These are phyloP conservation scores for Adelognathus sp. DNA, from an alignment of 2,888 invertebrate species.

Conservation along the genomic window DNA sequence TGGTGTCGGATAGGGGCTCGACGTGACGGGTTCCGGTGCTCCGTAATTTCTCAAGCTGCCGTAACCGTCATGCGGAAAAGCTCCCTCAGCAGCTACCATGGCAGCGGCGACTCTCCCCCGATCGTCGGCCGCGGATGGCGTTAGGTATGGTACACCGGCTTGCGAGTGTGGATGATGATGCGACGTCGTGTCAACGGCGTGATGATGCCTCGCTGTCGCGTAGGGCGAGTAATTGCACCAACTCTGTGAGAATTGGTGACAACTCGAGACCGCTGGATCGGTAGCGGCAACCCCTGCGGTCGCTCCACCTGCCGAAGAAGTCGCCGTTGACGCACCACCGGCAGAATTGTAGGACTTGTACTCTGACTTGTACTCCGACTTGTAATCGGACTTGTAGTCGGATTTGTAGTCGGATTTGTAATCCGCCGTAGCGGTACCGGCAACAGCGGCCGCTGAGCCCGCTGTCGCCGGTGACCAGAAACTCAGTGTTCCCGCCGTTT, in stretches of 20 bases:
- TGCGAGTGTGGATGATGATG: constrained; percentile 84
- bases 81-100: constrained; percentile 83
- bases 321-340: constrained; percentile 84
- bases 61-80: constrained; percentile 89
- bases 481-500: constrained; percentile 83
- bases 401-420: constrained; percentile 80
- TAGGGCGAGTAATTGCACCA: constrained; percentile 89
- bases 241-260: constrained; percentile 88
- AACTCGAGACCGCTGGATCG: constrained; percentile 83
- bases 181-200: constrained; percentile 81
- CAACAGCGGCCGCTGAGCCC: constrained; percentile 79
- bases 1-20: constrained; percentile 90
- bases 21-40: constrained; percentile 87
- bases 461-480: constrained; percentile 87
- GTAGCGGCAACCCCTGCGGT: constrained; percentile 81
- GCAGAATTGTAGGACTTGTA: constrained; percentile 83
- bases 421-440: constrained; percentile 82
- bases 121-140: constrained; percentile 85
- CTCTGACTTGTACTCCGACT: constrained; percentile 76
- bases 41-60: constrained; percentile 88
- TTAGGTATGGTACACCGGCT: constrained; percentile 85
- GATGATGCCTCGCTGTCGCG: constrained; percentile 84
- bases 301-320: constrained; percentile 82
- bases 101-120: constrained; percentile 85
- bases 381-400: too few species aligned